Evolutionary conservation across 2,888 invertebrate species (phyloP).

Genomic region (Noctua pronuba): DNA sequence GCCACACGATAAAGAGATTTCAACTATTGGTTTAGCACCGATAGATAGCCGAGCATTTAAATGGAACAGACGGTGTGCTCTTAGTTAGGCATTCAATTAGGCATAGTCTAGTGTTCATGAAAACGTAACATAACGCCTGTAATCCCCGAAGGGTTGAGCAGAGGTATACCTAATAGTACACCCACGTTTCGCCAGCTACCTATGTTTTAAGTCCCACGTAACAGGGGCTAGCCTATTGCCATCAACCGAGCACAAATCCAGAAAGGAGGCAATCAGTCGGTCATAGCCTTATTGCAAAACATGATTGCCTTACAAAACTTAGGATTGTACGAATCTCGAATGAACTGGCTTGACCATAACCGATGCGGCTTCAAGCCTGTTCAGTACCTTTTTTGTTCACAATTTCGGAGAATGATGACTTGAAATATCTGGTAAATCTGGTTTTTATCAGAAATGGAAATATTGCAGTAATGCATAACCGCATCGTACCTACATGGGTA

Average conservation of each 20-base stretch:
- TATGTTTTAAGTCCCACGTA: neutral
- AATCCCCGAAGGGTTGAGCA: neutral
- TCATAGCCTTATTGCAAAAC: neutral
- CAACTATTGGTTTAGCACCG: no score
- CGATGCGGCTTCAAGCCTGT: constrained; percentile 13
- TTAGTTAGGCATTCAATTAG: neutral
- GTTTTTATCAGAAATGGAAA: constrained; percentile 29
- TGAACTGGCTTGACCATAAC: neutral
- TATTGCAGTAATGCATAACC: neutral
- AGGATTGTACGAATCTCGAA: neutral
- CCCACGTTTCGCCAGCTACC: neutral
- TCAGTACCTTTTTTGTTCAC: constrained; percentile 18
- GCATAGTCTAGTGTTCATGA: neutral
- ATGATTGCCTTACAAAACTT: constrained; percentile 6
- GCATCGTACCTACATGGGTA: neutral
- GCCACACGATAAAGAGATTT: no score
- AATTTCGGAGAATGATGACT: constrained; percentile 33
- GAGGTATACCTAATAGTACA: neutral
- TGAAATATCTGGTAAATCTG: constrained; percentile 19
- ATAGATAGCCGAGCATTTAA: neutral
- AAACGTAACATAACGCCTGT: neutral
- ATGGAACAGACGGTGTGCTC: neutral
- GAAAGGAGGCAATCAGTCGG: neutral
- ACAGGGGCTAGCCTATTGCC: neutral
- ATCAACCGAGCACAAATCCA: neutral